These are phyloP conservation scores for Trichechus manatus DNA, from an alignment of 2,113 vertebrate genomes.

Conservation along the genomic window DNA sequence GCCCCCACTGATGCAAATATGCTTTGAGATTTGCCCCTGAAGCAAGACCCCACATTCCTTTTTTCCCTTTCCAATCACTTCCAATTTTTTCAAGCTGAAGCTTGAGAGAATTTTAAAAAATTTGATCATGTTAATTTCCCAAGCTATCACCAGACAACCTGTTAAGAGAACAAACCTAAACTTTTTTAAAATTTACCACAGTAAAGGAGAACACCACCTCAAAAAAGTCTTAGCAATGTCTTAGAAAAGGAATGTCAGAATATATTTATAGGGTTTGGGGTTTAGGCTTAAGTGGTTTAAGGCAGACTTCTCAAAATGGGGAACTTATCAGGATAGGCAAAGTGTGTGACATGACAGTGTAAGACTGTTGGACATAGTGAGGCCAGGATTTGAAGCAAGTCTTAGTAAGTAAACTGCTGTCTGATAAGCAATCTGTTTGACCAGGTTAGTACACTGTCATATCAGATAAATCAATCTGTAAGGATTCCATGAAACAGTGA, in stretches of 20 bases:
- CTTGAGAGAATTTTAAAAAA: neutral
- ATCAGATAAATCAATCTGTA: too few species aligned
- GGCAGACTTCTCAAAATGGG: neutral
- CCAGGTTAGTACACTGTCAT: too few species aligned
- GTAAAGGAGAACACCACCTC: too few species aligned
- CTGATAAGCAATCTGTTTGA: too few species aligned
- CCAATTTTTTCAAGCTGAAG: neutral
- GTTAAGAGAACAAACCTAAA: too few species aligned
- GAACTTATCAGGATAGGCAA: neutral
- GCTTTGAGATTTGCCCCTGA: neutral
- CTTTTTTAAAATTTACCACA: too few species aligned
- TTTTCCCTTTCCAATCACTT: neutral
- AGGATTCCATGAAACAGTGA: too few species aligned
- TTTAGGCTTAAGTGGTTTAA: neutral
- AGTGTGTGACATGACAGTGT: neutral
- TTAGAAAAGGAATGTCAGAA: neutral
- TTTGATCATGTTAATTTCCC: neutral
- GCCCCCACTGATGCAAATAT: neutral
- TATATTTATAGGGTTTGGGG: neutral
- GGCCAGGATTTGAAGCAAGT: too few species aligned
- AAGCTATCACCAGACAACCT: neutral
- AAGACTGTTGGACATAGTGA: fast-evolving
- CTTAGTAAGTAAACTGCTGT: neutral
- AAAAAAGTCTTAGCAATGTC: neutral
- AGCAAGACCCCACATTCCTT: too few species aligned